Conservation (phyloP, 2,113 vertebrate genomes). For the Odontesthes bonariensis region DNA sequence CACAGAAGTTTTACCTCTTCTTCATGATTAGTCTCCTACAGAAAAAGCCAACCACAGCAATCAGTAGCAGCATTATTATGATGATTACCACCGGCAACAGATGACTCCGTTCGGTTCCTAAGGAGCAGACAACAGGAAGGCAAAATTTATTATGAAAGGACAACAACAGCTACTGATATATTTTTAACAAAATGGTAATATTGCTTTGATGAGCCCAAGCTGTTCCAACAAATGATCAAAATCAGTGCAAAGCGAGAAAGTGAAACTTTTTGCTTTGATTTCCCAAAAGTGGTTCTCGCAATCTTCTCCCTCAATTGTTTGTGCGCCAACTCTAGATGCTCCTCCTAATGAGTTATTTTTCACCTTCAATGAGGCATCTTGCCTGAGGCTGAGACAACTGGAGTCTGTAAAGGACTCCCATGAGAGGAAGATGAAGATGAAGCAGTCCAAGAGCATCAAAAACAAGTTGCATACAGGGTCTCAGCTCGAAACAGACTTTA, state of each 20-base stretch:
- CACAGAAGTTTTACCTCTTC: constrained; percentile 59
- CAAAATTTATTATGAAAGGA: constrained; percentile 9
- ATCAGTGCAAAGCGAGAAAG: constrained; percentile 19
- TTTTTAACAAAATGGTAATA: constrained; percentile 31
- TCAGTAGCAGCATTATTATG: constrained; percentile 47
- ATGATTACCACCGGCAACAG: constrained; percentile 37
- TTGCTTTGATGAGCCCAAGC: constrained; percentile 1
- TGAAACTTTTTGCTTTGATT: constrained; percentile 26
- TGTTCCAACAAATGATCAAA: constrained; percentile 14
- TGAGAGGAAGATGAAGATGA: constrained; percentile 24
- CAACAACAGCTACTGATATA: background rate
- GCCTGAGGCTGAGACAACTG: constrained; percentile 27
- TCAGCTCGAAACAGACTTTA: background rate
- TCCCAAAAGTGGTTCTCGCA: constrained; percentile 18
- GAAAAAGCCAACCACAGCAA: constrained; percentile 42
- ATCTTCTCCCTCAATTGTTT: constrained; percentile 1
- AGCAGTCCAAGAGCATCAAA: constrained; percentile 7
- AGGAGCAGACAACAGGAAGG: constrained; percentile 23
- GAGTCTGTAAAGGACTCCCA: constrained; percentile 9
- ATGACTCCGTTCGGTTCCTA: constrained; percentile 18
- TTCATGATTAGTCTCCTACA: constrained; percentile 54
- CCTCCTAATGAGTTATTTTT: constrained; percentile 29
- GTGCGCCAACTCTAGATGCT: background rate
- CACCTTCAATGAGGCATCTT: constrained; percentile 14
- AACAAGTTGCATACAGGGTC: background rate